Conservation (phyloP, 2,888 invertebrate genomes). For the Gari tellinella region DNA sequence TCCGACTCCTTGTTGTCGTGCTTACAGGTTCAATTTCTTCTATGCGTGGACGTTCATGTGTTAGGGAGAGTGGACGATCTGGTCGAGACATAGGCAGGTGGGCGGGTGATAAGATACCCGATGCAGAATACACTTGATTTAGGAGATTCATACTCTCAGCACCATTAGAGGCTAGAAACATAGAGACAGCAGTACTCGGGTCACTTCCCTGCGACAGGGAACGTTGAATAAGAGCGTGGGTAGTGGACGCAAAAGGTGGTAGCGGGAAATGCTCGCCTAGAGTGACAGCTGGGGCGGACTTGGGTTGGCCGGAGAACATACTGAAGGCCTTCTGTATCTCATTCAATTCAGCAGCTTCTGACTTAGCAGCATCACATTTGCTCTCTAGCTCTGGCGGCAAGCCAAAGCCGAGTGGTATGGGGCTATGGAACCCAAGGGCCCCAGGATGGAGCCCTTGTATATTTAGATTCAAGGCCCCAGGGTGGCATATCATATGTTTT, state of each 20-base stretch:
- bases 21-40: constrained; percentile 65
- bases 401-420: constrained; percentile 48
- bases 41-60: constrained; percentile 36
- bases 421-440: constrained; percentile 47
- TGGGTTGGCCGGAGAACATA: constrained; percentile 39
- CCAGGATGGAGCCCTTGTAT: constrained; percentile 51
- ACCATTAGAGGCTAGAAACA: constrained; percentile 59
- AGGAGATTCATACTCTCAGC: constrained; percentile 53
- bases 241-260: constrained; percentile 70
- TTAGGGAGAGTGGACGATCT: constrained; percentile 54
- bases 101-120: constrained; percentile 53
- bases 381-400: constrained; percentile 42
- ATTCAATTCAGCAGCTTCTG: constrained; percentile 43
- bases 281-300: constrained; percentile 38
- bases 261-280: constrained; percentile 63
- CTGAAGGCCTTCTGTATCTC: constrained; percentile 59
- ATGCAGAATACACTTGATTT: constrained; percentile 40
- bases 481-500: constrained; percentile 76
- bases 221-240: constrained; percentile 56
- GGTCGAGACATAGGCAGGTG: constrained; percentile 38
- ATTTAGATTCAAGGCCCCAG: constrained; percentile 54
- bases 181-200: constrained; percentile 58
- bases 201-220: constrained; percentile 60
- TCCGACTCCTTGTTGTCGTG: constrained; percentile 70
- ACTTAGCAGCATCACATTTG: constrained; percentile 40